A percentile compares a stretch with the other conserved stretches of the same genome.
phyloP scores from a whole-genome alignment of 1,140 invertebrate species.

The Formica exsecta region DNA sequence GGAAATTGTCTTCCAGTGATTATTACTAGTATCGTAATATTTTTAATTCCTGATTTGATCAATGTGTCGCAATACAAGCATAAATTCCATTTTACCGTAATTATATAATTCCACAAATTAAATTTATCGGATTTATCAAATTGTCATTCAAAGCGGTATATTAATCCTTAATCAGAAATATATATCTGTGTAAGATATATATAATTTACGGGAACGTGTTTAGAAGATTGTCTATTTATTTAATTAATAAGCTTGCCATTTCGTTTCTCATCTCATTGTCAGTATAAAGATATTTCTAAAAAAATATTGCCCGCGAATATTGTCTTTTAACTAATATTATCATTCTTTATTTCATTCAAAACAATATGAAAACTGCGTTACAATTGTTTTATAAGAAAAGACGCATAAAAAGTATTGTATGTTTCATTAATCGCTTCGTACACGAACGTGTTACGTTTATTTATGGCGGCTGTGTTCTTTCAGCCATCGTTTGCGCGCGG shows the following conservation, averaged over 20 bases:
- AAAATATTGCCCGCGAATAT: background rate
- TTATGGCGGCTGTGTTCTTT: slow-evolving; percentile 35
- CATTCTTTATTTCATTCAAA: background rate
- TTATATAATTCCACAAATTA: slow-evolving; percentile 25
- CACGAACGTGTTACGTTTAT: slow-evolving; percentile 40
- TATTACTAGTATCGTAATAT: slow-evolving; percentile 14
- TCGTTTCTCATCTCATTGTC: background rate
- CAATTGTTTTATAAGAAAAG: background rate
- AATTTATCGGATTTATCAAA: slow-evolving; percentile 7
- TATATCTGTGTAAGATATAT: background rate
- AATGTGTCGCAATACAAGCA: background rate
- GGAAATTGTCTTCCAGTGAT: slow-evolving; percentile 25
- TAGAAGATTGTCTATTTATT: background rate
- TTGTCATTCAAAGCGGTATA: background rate
- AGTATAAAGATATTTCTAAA: background rate
- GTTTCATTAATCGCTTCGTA: slow-evolving; percentile 37
- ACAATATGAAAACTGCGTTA: background rate
- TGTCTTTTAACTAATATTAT: background rate
- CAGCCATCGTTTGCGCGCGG: slow-evolving; percentile 46
- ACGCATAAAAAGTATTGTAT: background rate
- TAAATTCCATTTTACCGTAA: background rate
- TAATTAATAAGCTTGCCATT: background rate
- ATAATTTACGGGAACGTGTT: background rate
- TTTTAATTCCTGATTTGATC: background rate
- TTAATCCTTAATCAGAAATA: slow-evolving; percentile 19